These are phyloP conservation scores for Parasteatoda tepidariorum DNA, from an alignment of 1,140 invertebrate species.

Conservation along the genomic window DNA sequence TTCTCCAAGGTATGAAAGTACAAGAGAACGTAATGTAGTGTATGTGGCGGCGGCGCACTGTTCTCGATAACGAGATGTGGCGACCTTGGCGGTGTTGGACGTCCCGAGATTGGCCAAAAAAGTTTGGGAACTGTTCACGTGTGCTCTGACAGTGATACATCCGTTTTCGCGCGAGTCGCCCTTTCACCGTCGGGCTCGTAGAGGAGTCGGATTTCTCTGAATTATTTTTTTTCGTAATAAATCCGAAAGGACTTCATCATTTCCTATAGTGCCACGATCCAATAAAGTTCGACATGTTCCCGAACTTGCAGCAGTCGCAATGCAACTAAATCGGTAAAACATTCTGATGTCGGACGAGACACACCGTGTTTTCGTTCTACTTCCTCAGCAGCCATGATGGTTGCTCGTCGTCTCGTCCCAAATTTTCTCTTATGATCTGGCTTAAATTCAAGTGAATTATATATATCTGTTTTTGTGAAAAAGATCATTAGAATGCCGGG, in stretches of 20 bases:
- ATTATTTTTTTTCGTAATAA: background rate
- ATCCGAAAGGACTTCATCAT: background rate
- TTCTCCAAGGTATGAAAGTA: too few species aligned
- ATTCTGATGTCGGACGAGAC: background rate
- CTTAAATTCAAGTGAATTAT: background rate
- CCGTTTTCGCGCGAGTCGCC: background rate
- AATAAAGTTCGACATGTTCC: constrained; percentile 10
- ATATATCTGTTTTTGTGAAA: background rate
- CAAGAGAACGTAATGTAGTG: too few species aligned
- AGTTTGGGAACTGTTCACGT: constrained; percentile 39
- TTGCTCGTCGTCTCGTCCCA: constrained; percentile 5
- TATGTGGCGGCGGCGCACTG: constrained; percentile 4
- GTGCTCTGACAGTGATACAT: background rate
- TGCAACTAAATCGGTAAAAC: constrained; percentile 53
- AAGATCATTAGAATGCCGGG: constrained; percentile 14
- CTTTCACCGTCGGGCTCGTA: background rate
- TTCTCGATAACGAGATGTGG: constrained; percentile 16
- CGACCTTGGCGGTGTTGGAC: constrained; percentile 41
- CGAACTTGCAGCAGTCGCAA: constrained; percentile 2
- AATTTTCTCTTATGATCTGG: background rate
- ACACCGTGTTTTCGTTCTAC: constrained; percentile 28
- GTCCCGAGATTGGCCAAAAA: constrained; percentile 52
- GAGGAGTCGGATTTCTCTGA: background rate
- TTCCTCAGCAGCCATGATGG: constrained; percentile 51
- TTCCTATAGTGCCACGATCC: constrained; percentile 11